Evolutionary conservation across 2,113 vertebrate species (phyloP), one percentile per base, ranked within the genome.

Genomic region (Phyllostomus hastatus): DNA sequence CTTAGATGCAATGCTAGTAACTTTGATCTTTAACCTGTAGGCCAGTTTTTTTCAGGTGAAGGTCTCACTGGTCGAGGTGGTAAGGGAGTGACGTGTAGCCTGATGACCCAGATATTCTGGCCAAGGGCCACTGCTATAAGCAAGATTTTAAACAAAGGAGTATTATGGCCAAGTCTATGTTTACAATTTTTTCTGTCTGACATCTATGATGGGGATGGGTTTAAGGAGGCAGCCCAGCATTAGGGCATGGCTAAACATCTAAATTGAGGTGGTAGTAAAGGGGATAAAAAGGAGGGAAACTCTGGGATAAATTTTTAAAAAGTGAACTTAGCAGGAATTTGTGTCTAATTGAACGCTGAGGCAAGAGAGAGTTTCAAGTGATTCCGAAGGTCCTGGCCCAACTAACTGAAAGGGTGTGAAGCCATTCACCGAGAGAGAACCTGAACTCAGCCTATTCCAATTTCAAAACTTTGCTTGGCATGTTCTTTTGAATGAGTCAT

Each of bases 391-490:
- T 72, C 50, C 73, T 86, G 83, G 48, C 87, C 78, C 92, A 72
- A 92, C 66, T 75, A 76, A 33, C 64, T 70, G 43, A 90, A 95
- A 95, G 41, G 43, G 33, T 35, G 17, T 17, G 26, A 73, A 69
- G 31, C 41, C 88, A 64, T 76, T 88, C 50, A 72, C 50, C 41
- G 26, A 46, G 46, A 66, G 46, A 88, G 22, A 92, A 12, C 17
- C 75, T 26, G 78, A 79, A 78, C 5, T 12, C 20, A n/a, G n/a
- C 22, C 78, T 48, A 33, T 35, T 83, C 78, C 94, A 57, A 96
- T 92, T 95, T 88, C 76, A 97, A 95, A 97, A 95, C 94, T 96
- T 80, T 69, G 70, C 31, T 89, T 91, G 93, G 50, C 72, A 85
- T 92, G 88, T 83, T 93, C 88, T 96, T 96, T 70, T 79, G 43